Conservation (phyloP, 2,888 invertebrate species). For the Apamea anceps region DNA sequence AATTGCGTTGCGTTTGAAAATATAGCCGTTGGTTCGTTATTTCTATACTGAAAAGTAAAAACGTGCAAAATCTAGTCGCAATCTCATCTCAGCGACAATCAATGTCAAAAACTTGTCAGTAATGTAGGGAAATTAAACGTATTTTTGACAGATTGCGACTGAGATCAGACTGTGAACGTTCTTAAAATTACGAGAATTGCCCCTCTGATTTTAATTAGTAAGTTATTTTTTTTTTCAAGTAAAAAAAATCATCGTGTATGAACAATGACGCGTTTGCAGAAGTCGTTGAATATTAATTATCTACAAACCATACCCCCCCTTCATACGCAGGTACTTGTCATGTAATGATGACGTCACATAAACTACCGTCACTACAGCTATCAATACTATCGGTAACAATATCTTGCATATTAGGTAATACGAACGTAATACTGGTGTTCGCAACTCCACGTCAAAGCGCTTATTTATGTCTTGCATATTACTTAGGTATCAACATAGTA, state of each 20-base stretch:
- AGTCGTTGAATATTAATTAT: constrained; percentile 45
- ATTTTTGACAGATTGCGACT: too few species aligned
- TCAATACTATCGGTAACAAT: neutral
- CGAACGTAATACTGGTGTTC: neutral
- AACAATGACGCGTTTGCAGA: constrained; percentile 27
- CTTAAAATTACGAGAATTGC: too few species aligned
- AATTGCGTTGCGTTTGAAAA: constrained; percentile 10
- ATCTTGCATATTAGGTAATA: constrained; percentile 19
- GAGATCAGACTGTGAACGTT: too few species aligned
- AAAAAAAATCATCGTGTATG: neutral
- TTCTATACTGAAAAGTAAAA: neutral
- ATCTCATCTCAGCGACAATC: too few species aligned
- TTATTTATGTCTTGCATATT: constrained; percentile 1
- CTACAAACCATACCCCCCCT: constrained; percentile 9
- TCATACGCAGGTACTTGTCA: constrained; percentile 8
- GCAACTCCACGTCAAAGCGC: neutral
- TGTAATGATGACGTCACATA: constrained; percentile 33
- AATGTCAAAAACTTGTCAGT: too few species aligned
- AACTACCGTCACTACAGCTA: constrained; percentile 10
- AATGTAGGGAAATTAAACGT: too few species aligned
- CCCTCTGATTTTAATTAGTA: neutral
- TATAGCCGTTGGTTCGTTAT: constrained; percentile 3
- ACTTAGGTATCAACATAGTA: neutral
- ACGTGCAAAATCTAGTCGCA: too few species aligned
- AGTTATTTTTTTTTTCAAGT: neutral